Percentiles rank a stretch among this genome's conserved stretches.
These are phyloP conservation scores for Pedetes capensis DNA, from an alignment of 2,113 vertebrate species.

Conservation along the genomic window DNA sequence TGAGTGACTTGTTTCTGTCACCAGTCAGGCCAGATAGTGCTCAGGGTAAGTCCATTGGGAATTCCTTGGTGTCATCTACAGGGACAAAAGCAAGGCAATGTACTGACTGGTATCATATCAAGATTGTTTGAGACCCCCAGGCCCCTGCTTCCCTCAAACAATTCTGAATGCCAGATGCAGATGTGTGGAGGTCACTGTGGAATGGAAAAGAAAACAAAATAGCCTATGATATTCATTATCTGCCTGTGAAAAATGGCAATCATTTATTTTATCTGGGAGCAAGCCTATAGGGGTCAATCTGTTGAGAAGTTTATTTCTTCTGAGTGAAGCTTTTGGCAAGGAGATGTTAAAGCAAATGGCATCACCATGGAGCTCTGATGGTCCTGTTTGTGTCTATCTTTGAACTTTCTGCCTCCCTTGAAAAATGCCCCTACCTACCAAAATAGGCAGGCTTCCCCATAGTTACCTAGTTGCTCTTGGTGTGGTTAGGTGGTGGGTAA, in stretches of 20 bases:
- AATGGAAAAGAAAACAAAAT: background rate
- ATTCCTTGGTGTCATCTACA: background rate
- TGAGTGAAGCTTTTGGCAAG: background rate
- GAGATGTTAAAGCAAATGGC: background rate
- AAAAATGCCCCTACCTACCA: background rate
- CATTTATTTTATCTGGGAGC: background rate
- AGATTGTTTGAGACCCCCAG: too few relatives aligned
- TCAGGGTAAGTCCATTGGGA: background rate
- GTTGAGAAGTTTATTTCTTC: background rate
- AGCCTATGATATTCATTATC: background rate
- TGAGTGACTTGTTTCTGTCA: background rate
- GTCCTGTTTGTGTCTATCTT: background rate
- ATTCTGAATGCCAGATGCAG: background rate
- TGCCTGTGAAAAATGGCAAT: background rate
- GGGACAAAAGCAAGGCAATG: rapidly evolving
- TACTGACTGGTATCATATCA: too few relatives aligned
- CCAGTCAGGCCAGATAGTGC: background rate
- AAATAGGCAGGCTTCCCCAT: background rate
- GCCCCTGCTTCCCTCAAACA: background rate
- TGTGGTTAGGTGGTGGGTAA: background rate
- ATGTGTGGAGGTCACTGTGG: background rate
- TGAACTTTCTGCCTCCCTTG: background rate
- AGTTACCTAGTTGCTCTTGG: background rate
- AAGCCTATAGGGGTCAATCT: background rate
- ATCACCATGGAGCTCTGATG: background rate